These are phyloP conservation scores for Lycorma delicatula DNA, from an alignment of 1,140 invertebrate species.

Conservation along the genomic window DNA sequence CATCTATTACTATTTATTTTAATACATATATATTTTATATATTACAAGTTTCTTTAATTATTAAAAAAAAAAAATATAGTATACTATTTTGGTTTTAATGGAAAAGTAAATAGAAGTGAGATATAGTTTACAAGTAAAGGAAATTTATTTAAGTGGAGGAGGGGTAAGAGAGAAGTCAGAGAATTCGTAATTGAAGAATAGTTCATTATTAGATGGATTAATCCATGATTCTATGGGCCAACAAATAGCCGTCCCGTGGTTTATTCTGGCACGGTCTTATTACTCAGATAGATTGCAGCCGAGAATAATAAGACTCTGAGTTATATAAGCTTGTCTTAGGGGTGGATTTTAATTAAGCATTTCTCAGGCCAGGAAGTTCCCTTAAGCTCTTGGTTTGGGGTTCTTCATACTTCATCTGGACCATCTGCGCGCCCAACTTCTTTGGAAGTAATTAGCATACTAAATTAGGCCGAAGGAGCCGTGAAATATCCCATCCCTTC, in stretches of 20 bases:
- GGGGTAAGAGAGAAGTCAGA: no score
- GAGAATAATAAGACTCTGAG: conserved; percentile 1
- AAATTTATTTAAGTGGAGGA: no score
- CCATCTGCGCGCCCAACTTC: conserved; percentile 1
- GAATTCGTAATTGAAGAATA: no score
- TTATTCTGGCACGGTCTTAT: neutral
- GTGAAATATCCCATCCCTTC: neutral
- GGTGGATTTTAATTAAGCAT: conserved; percentile 7
- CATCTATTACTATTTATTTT: no score
- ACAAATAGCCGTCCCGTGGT: neutral
- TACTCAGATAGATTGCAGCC: conserved; percentile 1
- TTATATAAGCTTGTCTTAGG: conserved; percentile 6
- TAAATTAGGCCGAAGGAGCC: conserved; percentile 2
- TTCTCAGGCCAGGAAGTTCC: neutral
- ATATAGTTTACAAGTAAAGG: no score
- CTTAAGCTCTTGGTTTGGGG: neutral
- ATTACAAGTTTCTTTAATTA: no score
- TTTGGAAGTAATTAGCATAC: conserved; percentile 6
- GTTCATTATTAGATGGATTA: conserved; percentile 4
- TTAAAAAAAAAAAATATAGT: no score
- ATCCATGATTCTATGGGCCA: conserved; percentile 2
- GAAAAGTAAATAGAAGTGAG: no score
- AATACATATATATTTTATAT: no score
- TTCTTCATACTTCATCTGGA: conserved; percentile 5
- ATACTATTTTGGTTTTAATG: no score